phyloP scores from a whole-genome alignment of 2,797 vertebrate genomes.

The Pitangus sulphuratus region DNA sequence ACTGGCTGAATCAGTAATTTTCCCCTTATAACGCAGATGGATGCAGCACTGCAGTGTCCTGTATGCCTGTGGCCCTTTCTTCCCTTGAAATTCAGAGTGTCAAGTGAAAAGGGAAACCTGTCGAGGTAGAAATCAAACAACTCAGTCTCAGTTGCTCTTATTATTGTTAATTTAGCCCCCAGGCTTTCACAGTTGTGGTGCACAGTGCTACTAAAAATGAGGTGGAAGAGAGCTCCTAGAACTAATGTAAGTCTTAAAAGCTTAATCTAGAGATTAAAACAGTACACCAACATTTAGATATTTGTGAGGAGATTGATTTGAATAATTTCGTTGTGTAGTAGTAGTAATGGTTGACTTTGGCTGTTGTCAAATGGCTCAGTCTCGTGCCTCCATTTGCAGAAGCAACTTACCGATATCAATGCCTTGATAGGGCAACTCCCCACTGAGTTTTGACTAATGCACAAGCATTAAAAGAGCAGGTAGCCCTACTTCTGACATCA shows the following conservation, averaged over 20 bases:
- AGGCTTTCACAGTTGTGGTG: neutral
- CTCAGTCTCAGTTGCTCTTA: neutral
- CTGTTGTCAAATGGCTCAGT: neutral
- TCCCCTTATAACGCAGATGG: fast-evolving
- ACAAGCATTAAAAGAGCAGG: neutral
- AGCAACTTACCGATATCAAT: neutral
- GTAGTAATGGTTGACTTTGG: neutral
- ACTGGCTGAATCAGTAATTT: neutral
- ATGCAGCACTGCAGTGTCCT: neutral
- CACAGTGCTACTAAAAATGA: neutral
- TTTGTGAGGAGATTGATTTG: neutral
- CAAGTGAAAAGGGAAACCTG: neutral
- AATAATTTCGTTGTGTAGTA: neutral
- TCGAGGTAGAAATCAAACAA: neutral
- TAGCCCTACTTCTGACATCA: neutral
- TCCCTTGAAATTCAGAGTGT: neutral
- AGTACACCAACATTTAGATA: neutral
- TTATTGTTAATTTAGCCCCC: neutral
- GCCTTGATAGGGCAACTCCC: neutral
- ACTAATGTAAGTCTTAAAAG: neutral
- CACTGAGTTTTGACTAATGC: neutral
- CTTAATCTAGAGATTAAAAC: neutral
- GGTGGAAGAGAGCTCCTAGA: neutral
- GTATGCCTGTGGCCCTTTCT: neutral
- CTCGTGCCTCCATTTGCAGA: conserved; percentile 5